A percentile compares a stretch with the other conserved stretches of the same genome.
Evolutionary conservation across 2,888 invertebrate genomes (phyloP).

Genomic region (Tiliacea citrago): DNA sequence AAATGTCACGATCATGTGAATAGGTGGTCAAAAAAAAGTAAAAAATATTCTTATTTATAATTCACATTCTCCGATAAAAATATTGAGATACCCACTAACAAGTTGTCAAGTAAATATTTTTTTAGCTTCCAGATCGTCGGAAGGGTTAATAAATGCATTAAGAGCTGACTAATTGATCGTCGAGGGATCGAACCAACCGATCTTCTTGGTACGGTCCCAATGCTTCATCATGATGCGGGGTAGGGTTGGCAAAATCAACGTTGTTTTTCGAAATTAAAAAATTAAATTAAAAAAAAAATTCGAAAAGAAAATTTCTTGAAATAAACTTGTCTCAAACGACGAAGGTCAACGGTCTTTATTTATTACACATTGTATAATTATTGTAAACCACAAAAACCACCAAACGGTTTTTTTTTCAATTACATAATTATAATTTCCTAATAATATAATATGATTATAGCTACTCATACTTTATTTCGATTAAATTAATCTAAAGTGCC

Average conservation of each 20-base stretch:
- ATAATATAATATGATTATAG: too few species aligned
- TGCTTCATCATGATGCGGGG: constrained; percentile 60
- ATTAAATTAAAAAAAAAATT: too few species aligned
- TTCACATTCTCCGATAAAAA: background rate
- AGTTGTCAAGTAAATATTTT: constrained; percentile 32
- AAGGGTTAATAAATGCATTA: constrained; percentile 64
- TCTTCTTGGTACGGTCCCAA: constrained; percentile 70
- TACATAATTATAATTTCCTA: too few species aligned
- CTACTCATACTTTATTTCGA: too few species aligned
- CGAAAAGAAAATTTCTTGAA: background rate
- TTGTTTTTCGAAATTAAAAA: too few species aligned
- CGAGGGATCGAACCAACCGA: constrained; percentile 66
- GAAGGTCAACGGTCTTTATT: too few species aligned
- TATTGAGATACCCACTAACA: constrained; percentile 1
- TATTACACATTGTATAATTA: too few species aligned
- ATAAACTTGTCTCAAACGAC: background rate
- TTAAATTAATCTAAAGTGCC: too few species aligned
- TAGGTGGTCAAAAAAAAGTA: background rate
- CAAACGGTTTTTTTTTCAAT: too few species aligned
- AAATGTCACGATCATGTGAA: background rate
- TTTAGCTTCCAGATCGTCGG: constrained; percentile 8
- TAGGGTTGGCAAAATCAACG: constrained; percentile 64
- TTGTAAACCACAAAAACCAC: too few species aligned
- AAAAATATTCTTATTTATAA: background rate
- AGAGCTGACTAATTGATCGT: constrained; percentile 73